Evolutionary conservation across 1,140 invertebrate species (phyloP), one percentile per base, ranked within the genome.

Genomic region (Euwallacea similis): DNA sequence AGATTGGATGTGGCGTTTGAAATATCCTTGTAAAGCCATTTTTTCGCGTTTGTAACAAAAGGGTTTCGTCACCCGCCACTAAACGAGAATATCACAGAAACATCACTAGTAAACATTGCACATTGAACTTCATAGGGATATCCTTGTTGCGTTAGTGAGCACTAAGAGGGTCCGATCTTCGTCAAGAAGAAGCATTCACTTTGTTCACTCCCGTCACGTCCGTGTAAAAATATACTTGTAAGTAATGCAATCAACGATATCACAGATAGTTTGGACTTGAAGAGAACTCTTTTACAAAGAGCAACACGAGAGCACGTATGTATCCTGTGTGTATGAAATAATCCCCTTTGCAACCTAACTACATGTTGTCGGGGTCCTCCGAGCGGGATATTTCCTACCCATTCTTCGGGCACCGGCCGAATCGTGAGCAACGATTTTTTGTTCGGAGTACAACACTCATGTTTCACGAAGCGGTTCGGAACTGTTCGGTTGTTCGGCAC

Each of bases 21-120:
- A 69, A 69, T 69, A 69, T 69, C 67, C 67, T 33, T 33, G 1
- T 69, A 69, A 69, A 62, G 43, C 42, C 67, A 68, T 68, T 11
- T 62, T 50, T 59, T 55, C 66, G 42, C 21, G 46, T 54, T 54
- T 43, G 21, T 33, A 33, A 33, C 21, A 2, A 33, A 33, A 33
- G 21, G 21, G 21, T 33, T 33, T 33, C 59, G 33, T 69, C 67
- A 69, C 58, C 67, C 67, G 61, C 67, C 67, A 69, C 67, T 69
- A 62, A 46, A 68, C n/a, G 56, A 59, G 66, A 68, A 69, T 69
- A 69, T 69, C 67, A 69, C 67, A 69, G 67, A 69, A 61, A 61
- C 59, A 69, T 69, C 67, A 69, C 67, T 69, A 62, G 16, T 59
- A 68, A 59, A 68, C 66, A 68, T 68, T 68, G 66, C 66, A 68